Conservation (phyloP, 2,888 invertebrate species). For the Euphydryas editha region DNA sequence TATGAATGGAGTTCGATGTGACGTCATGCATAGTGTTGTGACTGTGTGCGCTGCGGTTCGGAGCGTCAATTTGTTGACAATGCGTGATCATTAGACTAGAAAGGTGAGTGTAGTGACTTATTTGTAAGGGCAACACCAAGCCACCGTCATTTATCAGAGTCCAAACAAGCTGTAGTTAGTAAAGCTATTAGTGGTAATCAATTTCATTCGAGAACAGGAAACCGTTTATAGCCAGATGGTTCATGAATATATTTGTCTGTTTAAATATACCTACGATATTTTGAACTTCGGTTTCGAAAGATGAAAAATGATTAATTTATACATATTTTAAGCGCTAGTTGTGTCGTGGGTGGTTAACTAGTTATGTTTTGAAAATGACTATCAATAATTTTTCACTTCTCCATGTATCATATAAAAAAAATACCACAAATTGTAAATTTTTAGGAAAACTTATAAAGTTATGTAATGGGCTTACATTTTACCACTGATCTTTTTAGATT, state of each 20-base stretch:
- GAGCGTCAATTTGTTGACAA: slow-evolving; percentile 75
- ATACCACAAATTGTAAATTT: not conserved
- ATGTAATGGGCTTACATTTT: not conserved
- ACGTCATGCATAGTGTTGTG: slow-evolving; percentile 82
- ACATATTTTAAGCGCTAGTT: slow-evolving; percentile 13
- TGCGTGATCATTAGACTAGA: slow-evolving; percentile 77
- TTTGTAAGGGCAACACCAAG: slow-evolving; percentile 59
- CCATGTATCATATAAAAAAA: not conserved
- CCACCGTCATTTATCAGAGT: slow-evolving; percentile 44
- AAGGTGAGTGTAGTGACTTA: slow-evolving; percentile 73
- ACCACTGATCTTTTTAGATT: not conserved
- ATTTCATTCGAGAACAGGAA: slow-evolving; percentile 15
- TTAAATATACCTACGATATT: not conserved
- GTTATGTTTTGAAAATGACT: slow-evolving; percentile 13
- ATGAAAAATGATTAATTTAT: slow-evolving; percentile 9
- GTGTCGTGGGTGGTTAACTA: slow-evolving; percentile 26
- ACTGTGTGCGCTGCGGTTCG: slow-evolving; percentile 59
- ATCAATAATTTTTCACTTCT: not conserved
- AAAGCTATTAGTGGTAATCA: slow-evolving; percentile 19
- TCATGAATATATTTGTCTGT: slow-evolving; percentile 5
- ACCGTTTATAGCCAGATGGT: slow-evolving; percentile 16
- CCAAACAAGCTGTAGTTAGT: slow-evolving; percentile 24
- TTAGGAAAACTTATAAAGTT: not conserved
- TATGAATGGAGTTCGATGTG: slow-evolving; percentile 80
- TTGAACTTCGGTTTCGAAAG: slow-evolving; percentile 1